Base-by-base conservation (phyloP, 2,888 invertebrate genomes). In the Eledone cirrhosa region DNA sequence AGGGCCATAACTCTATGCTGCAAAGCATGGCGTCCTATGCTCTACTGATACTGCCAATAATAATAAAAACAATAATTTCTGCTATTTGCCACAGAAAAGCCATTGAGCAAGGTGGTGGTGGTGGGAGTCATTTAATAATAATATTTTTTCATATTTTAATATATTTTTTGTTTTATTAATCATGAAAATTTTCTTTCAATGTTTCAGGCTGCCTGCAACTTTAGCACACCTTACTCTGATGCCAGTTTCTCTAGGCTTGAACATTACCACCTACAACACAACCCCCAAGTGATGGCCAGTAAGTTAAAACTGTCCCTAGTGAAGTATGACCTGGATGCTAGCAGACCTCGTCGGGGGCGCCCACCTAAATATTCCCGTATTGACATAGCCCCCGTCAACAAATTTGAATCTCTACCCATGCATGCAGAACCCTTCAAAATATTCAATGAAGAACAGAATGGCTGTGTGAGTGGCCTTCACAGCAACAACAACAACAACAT, bases 361-460 rank as follows among this genome's bases (percentile, higher is more conserved):
- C 98, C 98, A n/a, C 98, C 98, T 22, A 98, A 98, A 92, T 98
- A 98, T 90, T 93, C 89, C 2, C 86, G 86, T 80, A 82, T 83
- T 31, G 88, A 88, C 41, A 84, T 89, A 24, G 89, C 89, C 1
- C 80, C 84, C n/a, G 87, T 90, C 14, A 89, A 90, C 1, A 89
- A 89, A 81, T 86, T 89, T 14, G 86, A 88, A 41, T 81, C 67
- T 2, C n/a, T n/a, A n/a, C 41, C 41, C 41, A 72, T 41, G 41
- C 24, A 31, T 24, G 3, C n/a, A 41, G 72, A 72, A 27, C 29
- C n/a, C 41, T 29, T 72, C n/a, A 29, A 22, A 72, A 7, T 41
- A 33, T 72, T 72, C 72, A 33, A 31, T 31, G 72, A 72, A n/a
- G 33, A 72, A 41, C 41, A 41, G 11, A 41, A 41, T 3, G 41